phyloP scores from a whole-genome alignment of 2,888 invertebrate species.

The Chorisops tibialis region DNA sequence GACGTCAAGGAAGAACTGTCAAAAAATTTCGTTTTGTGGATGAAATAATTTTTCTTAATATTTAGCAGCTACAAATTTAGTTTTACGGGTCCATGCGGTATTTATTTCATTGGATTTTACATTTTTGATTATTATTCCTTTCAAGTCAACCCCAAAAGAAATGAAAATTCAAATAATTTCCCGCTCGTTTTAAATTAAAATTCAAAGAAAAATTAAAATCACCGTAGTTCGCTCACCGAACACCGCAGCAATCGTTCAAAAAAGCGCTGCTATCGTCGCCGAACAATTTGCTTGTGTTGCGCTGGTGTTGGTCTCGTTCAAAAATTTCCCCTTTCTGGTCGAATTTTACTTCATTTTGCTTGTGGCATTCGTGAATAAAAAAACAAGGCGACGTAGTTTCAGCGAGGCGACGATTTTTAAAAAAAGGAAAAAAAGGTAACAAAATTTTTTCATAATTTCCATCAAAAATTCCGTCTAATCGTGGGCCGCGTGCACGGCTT shows the following conservation, averaged over 20 bases:
- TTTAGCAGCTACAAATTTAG: too few relatives aligned
- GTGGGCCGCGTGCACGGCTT: too few relatives aligned
- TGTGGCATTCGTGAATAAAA: conserved; percentile 39
- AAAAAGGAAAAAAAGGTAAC: conserved; percentile 32
- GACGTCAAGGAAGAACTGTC: too few relatives aligned
- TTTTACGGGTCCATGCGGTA: too few relatives aligned
- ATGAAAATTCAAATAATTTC: too few relatives aligned
- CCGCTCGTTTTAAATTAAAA: too few relatives aligned
- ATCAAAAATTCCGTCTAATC: neutral
- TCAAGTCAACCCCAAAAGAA: too few relatives aligned
- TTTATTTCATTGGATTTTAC: too few relatives aligned
- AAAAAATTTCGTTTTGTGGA: too few relatives aligned
- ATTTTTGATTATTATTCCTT: too few relatives aligned
- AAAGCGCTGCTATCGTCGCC: neutral
- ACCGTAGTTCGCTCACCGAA: neutral
- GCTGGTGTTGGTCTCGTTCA: conserved; percentile 9
- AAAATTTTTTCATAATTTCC: neutral
- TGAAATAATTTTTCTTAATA: too few relatives aligned
- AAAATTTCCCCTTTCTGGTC: conserved; percentile 35
- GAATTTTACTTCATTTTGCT: conserved; percentile 38
- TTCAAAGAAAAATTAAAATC: too few relatives aligned
- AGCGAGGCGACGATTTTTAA: conserved; percentile 35
- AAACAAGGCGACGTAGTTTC: conserved; percentile 30
- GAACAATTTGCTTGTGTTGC: neutral
- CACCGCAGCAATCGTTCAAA: neutral